Conservation (phyloP, 2,797 vertebrate genomes). For the Anas bernieri region DNA sequence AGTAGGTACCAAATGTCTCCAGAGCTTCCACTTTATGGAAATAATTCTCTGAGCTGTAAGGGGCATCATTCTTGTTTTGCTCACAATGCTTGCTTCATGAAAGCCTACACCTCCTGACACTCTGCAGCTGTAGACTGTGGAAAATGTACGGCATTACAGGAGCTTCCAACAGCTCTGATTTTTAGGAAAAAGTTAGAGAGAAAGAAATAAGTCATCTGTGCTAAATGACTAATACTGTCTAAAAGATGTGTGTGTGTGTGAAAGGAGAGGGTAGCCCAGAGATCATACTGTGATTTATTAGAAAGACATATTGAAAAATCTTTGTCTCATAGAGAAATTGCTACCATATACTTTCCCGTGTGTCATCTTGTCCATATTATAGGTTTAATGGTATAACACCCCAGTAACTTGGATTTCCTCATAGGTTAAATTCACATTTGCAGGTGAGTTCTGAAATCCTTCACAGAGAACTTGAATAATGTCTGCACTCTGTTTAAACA, state of each 20-base stretch:
- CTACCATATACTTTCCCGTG: background rate
- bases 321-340: background rate
- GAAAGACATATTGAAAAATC: background rate
- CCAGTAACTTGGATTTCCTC: background rate
- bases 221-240: background rate
- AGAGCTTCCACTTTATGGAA: background rate
- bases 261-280: background rate
- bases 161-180: background rate
- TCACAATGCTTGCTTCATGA: background rate
- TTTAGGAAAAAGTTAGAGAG: background rate
- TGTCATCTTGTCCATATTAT: background rate
- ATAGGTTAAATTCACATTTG: background rate
- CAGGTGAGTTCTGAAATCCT: background rate
- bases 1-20: background rate
- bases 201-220: background rate
- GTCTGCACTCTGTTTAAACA: background rate
- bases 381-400: background rate
- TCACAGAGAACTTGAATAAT: background rate
- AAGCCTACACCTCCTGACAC: background rate
- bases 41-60: background rate
- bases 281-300: background rate
- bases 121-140: background rate
- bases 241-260: background rate
- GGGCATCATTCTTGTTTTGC: accelerated
- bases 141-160: background rate